These are phyloP conservation scores for Phalacrocorax brasilianus DNA, from an alignment of 2,113 vertebrate species.

Conservation along the genomic window DNA sequence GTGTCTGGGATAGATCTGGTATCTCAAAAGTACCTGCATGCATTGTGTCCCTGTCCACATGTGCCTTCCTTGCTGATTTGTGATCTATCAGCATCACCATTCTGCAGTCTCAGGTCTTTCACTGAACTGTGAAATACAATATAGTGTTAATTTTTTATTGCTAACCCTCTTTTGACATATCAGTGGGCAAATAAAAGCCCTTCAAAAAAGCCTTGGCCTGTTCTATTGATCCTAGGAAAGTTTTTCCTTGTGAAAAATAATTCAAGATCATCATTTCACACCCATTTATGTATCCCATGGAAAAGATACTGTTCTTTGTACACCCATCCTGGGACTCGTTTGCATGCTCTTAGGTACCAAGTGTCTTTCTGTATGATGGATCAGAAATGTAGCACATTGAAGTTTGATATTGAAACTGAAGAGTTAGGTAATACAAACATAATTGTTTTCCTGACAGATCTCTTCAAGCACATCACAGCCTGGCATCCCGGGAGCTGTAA, in stretches of 20 bases:
- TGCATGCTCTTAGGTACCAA: neutral
- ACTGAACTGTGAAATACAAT: neutral
- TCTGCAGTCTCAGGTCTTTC: neutral
- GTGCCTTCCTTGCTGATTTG: neutral
- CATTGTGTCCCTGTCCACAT: neutral
- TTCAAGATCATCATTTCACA: neutral
- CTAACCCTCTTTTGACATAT: neutral
- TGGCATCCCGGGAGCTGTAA: slow-evolving; percentile 62
- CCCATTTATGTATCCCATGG: neutral
- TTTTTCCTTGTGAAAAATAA: neutral
- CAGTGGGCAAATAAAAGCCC: neutral
- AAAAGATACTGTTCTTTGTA: neutral
- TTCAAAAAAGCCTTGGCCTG: neutral
- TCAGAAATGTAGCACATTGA: neutral
- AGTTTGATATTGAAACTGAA: neutral
- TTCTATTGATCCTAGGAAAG: neutral
- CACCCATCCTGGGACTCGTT: neutral
- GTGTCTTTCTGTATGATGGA: neutral
- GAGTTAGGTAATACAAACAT: neutral
- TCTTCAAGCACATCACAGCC: slow-evolving; percentile 77
- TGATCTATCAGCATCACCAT: neutral
- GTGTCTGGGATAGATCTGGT: neutral
- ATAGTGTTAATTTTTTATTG: neutral
- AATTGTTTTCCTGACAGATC: slow-evolving; percentile 72
- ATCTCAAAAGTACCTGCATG: neutral